Evolutionary conservation across 1,140 invertebrate genomes (phyloP).

Genomic region (Paralvinella palmiformis): DNA sequence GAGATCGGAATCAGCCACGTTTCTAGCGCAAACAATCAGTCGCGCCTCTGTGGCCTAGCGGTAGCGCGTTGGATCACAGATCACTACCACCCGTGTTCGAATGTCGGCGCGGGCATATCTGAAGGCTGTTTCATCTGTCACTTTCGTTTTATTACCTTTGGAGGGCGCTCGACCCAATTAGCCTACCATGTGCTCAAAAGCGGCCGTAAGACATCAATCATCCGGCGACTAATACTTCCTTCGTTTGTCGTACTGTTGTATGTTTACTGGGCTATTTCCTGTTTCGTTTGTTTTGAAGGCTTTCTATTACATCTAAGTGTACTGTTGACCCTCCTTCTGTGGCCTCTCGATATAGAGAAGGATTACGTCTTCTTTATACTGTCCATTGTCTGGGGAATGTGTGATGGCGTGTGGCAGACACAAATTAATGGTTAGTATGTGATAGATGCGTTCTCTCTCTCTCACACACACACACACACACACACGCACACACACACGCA

Average conservation of each 20-base stretch:
- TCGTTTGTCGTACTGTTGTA: not conserved
- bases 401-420: slow-evolving; percentile 93
- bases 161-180: too few species aligned
- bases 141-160: too few species aligned
- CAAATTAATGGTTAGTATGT: slow-evolving; percentile 91
- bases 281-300: not conserved
- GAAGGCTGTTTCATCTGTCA: too few species aligned
- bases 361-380: slow-evolving; percentile 78
- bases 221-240: not conserved
- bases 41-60: too few species aligned
- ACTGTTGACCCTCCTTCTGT: slow-evolving; percentile 52
- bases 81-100: too few species aligned
- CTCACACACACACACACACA: too few species aligned
- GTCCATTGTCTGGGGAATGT: slow-evolving; percentile 85
- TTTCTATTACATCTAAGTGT: slow-evolving; percentile 14
- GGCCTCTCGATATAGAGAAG: slow-evolving; percentile 72
- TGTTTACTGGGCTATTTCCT: not conserved
- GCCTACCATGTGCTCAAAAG: too few species aligned
- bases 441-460: too few species aligned
- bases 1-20: not conserved
- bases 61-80: too few species aligned
- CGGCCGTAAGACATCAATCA: not conserved
- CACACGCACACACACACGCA: too few species aligned
- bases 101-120: too few species aligned
- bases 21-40: not conserved